Evolutionary conservation across 2,888 invertebrate species (phyloP).

Genomic region (Morpho helenor): DNA sequence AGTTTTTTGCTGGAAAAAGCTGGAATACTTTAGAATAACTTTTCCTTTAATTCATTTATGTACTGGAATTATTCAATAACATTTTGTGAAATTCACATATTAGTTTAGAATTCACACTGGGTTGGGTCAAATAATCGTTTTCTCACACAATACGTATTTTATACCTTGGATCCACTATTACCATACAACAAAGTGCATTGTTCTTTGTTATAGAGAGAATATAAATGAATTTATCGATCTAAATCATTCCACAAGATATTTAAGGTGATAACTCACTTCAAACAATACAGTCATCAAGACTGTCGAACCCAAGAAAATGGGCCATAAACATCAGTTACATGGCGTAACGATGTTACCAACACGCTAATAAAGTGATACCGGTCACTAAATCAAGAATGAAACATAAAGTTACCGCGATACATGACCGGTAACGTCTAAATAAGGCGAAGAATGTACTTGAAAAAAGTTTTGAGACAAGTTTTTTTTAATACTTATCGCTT

Average conservation of each 20-base stretch:
- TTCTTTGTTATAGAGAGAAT: no score
- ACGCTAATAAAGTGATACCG: constrained; percentile 32
- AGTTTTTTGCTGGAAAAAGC: no score
- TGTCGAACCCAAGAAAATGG: constrained; percentile 12
- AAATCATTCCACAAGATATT: constrained; percentile 1
- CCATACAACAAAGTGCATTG: no score
- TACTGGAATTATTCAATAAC: no score
- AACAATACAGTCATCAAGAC: constrained; percentile 21
- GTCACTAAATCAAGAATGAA: constrained; percentile 34
- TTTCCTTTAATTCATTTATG: no score
- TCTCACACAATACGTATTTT: no score
- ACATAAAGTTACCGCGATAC: constrained; percentile 28
- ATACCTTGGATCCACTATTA: no score
- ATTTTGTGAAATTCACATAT: no score
- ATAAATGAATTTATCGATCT: not conserved
- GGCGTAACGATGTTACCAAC: constrained; percentile 28
- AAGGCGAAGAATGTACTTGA: constrained; percentile 28
- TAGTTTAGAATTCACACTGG: no score
- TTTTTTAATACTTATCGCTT: constrained; percentile 2
- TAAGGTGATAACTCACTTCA: constrained; percentile 8
- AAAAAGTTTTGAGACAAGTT: constrained; percentile 12
- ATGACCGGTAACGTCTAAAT: constrained; percentile 30
- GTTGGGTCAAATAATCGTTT: no score
- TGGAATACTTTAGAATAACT: no score
- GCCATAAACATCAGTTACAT: constrained; percentile 26